Conservation (phyloP, 2,113 vertebrate species). For the Plotosus lineatus region DNA sequence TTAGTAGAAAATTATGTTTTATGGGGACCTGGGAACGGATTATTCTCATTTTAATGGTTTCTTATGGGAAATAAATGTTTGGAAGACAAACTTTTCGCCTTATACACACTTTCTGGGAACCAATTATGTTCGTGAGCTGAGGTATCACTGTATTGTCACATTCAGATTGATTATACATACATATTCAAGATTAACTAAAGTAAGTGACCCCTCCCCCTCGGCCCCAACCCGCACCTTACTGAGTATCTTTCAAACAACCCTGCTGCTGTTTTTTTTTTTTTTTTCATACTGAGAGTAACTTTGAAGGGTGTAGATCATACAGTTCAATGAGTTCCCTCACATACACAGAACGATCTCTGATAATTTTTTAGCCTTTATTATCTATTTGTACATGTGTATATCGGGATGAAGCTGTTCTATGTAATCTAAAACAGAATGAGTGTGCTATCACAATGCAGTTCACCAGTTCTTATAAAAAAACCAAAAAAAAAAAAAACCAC, state of each 20-base stretch:
- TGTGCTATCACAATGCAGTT: conserved; percentile 40
- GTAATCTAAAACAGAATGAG: conserved; percentile 21
- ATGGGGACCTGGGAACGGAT: too few relatives aligned
- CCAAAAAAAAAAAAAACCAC: not conserved
- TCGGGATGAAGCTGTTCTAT: not conserved
- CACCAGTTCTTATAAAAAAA: conserved; percentile 12
- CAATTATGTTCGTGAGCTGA: too few relatives aligned
- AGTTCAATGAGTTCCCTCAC: not conserved
- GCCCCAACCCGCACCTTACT: too few relatives aligned
- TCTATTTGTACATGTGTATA: not conserved
- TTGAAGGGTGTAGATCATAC: not conserved
- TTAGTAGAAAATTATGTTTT: too few relatives aligned
- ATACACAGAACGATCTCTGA: not conserved
- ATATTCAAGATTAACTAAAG: not conserved
- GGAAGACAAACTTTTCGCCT: too few relatives aligned
- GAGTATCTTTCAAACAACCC: not conserved
- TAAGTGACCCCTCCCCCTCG: not conserved
- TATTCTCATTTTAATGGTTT: too few relatives aligned
- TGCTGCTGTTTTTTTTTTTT: not conserved
- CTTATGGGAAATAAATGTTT: too few relatives aligned
- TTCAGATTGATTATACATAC: not conserved
- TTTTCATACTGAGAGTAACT: not conserved
- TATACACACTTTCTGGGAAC: too few relatives aligned
- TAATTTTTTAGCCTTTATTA: not conserved
- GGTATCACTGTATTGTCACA: too few relatives aligned